phyloP scores from a whole-genome alignment of 2,888 invertebrate genomes.

The Encarsia formosa region DNA sequence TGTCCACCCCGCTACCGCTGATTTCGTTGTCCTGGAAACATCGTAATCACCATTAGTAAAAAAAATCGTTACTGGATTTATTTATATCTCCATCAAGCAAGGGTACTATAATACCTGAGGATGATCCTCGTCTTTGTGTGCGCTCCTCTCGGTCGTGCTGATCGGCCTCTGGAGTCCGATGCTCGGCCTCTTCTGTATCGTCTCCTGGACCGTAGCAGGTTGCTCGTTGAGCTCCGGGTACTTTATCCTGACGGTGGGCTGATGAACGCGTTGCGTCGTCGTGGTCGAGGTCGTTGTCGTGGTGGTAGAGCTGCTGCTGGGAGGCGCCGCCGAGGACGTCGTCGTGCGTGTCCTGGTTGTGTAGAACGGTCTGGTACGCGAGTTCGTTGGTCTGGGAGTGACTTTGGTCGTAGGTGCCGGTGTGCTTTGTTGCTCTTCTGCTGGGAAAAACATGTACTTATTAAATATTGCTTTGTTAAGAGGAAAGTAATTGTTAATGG shows the following conservation, averaged over 20 bases:
- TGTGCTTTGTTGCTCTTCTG: constrained; percentile 17
- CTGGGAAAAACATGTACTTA: too few species aligned
- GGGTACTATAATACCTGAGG: constrained; percentile 15
- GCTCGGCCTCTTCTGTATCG: constrained; percentile 40
- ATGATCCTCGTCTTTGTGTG: constrained; percentile 25
- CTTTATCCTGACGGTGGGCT: constrained; percentile 4
- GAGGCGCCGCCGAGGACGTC: neutral
- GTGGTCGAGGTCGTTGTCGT: neutral
- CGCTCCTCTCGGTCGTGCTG: constrained; percentile 24
- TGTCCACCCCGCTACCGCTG: constrained; percentile 52
- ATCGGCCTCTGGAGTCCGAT: constrained; percentile 41
- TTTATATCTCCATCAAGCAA: neutral
- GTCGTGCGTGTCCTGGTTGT: constrained; percentile 42
- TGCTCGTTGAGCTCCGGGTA: constrained; percentile 31
- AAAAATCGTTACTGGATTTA: too few species aligned
- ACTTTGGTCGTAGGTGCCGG: constrained; percentile 33
- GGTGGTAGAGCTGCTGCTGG: constrained; percentile 38
- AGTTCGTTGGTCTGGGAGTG: constrained; percentile 41
- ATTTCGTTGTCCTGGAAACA: constrained; percentile 71
- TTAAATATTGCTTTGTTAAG: too few species aligned
- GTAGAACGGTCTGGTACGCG: constrained; percentile 48
- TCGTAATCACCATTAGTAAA: too few species aligned
- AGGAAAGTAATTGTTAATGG: too few species aligned
- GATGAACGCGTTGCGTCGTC: constrained; percentile 21
- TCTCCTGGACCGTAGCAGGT: constrained; percentile 45